These are phyloP conservation scores for Erythrocebus patas DNA, from an alignment of 2,113 vertebrate genomes.

Conservation along the genomic window DNA sequence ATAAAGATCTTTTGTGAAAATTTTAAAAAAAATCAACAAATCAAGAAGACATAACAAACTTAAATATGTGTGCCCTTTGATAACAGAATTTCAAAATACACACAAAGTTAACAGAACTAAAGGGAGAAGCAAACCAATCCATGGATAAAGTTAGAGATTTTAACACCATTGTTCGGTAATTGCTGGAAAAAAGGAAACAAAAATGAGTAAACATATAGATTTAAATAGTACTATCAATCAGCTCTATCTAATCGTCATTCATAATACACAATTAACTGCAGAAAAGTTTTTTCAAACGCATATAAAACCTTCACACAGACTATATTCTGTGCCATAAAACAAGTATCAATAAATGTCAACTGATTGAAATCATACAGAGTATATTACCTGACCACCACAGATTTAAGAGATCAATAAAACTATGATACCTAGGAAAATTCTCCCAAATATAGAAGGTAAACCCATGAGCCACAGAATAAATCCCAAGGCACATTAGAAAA, in stretches of 20 bases:
- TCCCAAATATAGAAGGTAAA: neutral
- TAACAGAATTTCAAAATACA: neutral
- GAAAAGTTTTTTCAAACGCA: neutral
- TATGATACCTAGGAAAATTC: neutral
- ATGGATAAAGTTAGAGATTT: neutral
- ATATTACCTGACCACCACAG: neutral
- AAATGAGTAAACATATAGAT: neutral
- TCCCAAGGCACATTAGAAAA: neutral
- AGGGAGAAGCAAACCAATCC: neutral
- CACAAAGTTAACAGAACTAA: neutral
- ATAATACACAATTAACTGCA: neutral
- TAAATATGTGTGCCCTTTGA: neutral
- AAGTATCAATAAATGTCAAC: neutral
- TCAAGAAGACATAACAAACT: neutral
- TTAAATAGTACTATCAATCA: neutral
- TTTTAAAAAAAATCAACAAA: neutral
- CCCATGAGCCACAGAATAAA: neutral
- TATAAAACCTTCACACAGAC: neutral
- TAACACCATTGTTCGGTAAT: neutral
- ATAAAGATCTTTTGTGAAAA: neutral
- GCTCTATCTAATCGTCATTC: neutral
- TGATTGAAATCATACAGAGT: neutral
- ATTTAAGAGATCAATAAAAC: slow-evolving; percentile 4
- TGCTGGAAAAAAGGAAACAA: neutral
- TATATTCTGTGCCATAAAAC: neutral